Base-by-base conservation (phyloP, 1,140 invertebrate genomes). In the Tetramorium parvispinum region DNA sequence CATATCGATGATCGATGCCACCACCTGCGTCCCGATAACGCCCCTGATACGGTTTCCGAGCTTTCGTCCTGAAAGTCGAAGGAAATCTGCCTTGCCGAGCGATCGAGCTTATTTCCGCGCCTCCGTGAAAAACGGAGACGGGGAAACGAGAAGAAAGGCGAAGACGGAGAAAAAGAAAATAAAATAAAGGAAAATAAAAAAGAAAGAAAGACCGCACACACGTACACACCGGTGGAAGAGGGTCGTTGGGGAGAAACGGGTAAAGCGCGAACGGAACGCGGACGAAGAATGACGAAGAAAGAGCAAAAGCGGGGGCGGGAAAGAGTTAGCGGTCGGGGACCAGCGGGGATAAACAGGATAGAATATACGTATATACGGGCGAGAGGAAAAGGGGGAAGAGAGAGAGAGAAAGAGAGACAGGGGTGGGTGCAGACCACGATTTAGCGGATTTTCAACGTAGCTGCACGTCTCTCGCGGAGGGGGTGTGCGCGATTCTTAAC, bases 361-460 rank as follows among this genome's bases (percentile, higher is more conserved):
- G 43, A 78, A 32, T 32, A 32, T 32, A 32, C 32, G 32, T 32
- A 24, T 32, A 46, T 21, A 65, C 21, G 16, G 32, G 51, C 8
- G 55, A 59, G 40, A 55, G 13, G 43, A 18, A 13, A 13, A 18
- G 46, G 40, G n/a, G 43, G 24, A 24, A 24, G 37, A 59, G 55
- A 32, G 13, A 32, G 13, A 13, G 4, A 10, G 81, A 46, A 51
- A 4, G 4, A 4, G 65, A 46, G 51, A 21, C 21, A 51, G 24
- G 49, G 27, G 40, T 32, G 66, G 53, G 11, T 49, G 66, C 53
- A 83, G 79, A 83, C 85, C 86, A 86, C 86, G 91, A 91, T 89
- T 91, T 66, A 87, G 85, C 73, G 86, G 77, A 88, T 91, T 91
- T 91, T 89, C 81, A 85, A 87, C 85, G 89, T 89, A 91, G 90